These are phyloP conservation scores for Sapayoa aenigma DNA, from an alignment of 2,113 vertebrate species.

Conservation along the genomic window DNA sequence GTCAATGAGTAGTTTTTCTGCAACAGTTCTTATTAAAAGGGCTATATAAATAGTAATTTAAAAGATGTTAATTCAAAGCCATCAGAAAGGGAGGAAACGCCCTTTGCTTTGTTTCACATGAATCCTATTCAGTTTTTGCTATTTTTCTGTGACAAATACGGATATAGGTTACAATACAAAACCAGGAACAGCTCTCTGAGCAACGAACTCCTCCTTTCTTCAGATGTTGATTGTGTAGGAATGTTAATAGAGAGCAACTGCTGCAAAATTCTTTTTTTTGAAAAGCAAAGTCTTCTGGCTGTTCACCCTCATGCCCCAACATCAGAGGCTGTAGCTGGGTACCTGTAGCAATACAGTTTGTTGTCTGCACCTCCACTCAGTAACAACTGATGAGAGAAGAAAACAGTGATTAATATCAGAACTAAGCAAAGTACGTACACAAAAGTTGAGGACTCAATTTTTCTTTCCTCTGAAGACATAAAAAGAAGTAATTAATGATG, in stretches of 20 bases:
- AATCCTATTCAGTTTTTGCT: not conserved
- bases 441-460: not conserved
- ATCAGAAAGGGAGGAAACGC: not conserved
- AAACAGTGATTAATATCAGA: not conserved
- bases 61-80: slow-evolving; percentile 29
- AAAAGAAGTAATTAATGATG: not conserved
- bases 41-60: not conserved
- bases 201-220: not conserved
- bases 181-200: not conserved
- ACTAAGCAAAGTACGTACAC: not conserved
- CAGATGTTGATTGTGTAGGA: not conserved
- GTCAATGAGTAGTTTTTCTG: not conserved
- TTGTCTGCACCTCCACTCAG: slow-evolving; percentile 97
- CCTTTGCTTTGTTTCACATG: not conserved
- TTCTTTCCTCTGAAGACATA: not conserved
- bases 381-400: slow-evolving; percentile 79
- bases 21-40: not conserved
- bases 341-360: slow-evolving; percentile 94
- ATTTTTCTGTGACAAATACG: not conserved
- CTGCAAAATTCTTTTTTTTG: not conserved
- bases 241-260: not conserved
- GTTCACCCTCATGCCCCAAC: slow-evolving; percentile 80
- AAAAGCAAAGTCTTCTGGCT: not conserved
- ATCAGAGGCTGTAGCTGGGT: slow-evolving; percentile 80
- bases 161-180: not conserved